Conservation (phyloP, 2,888 invertebrate species). For the Orthonevra nobilis region DNA sequence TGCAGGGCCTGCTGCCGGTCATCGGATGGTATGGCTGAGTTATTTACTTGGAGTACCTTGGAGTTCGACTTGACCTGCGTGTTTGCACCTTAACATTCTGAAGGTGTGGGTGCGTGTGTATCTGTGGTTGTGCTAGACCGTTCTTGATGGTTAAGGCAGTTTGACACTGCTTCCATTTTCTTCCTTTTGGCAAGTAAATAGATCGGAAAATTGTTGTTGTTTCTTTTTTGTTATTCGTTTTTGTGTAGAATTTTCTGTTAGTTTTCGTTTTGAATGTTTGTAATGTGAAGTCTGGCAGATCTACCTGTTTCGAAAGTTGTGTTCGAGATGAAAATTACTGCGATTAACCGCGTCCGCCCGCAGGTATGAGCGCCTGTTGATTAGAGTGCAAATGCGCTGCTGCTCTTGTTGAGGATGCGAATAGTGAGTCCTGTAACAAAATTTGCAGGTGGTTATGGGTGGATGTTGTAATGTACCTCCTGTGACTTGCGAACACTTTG, state of each 20-base stretch:
- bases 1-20: neutral
- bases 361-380: constrained; percentile 65
- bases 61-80: constrained; percentile 61
- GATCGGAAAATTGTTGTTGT: constrained; percentile 54
- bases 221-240: constrained; percentile 23
- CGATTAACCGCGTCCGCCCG: constrained; percentile 51
- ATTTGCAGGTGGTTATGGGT: constrained; percentile 59
- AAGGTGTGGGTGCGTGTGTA: constrained; percentile 18
- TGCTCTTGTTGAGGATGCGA: constrained; percentile 2
- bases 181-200: constrained; percentile 51
- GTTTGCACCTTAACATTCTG: constrained; percentile 43
- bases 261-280: constrained; percentile 20
- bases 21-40: constrained; percentile 21
- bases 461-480: constrained; percentile 48
- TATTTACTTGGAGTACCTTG: constrained; percentile 55
- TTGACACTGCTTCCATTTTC: constrained; percentile 57
- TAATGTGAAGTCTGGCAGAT: constrained; percentile 44
- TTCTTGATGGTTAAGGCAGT: constrained; percentile 30
- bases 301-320: constrained; percentile 43
- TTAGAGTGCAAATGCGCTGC: constrained; percentile 54
- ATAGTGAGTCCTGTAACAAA: constrained; percentile 21
- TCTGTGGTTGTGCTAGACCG: constrained; percentile 15
- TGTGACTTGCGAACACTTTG: constrained; percentile 57
- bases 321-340: constrained; percentile 59
- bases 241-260: constrained; percentile 1